Percentiles rank a stretch among this genome's conserved stretches.
Evolutionary conservation across 2,888 invertebrate species (phyloP).

Genomic region (Dromius quadrimaculatus): DNA sequence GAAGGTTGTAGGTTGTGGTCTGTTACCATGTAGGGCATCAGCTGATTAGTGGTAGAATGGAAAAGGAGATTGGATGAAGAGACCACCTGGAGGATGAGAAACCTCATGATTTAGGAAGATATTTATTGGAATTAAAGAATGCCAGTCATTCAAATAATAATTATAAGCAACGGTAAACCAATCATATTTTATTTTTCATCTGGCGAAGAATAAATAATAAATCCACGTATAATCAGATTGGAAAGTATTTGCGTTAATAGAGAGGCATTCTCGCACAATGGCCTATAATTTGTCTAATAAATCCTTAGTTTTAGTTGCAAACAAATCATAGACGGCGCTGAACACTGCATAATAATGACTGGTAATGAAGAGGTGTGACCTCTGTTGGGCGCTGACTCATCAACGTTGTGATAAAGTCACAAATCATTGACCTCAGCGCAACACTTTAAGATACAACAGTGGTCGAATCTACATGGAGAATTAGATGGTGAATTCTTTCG

Average conservation of each 20-base stretch:
- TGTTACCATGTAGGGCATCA: constrained; percentile 7
- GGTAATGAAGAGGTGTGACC: constrained; percentile 36
- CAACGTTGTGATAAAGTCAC: constrained; percentile 4
- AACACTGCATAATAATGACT: constrained; percentile 30
- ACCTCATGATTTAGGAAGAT: no score
- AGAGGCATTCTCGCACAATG: constrained; percentile 30
- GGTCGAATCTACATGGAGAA: no score
- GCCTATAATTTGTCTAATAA: constrained; percentile 39
- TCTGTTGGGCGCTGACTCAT: constrained; percentile 12
- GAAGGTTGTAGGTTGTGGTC: not conserved
- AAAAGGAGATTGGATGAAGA: not conserved
- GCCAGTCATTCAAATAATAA: no score
- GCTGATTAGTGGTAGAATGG: not conserved
- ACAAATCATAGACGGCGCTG: constrained; percentile 23
- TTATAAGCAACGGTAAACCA: no score
- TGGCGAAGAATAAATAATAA: no score
- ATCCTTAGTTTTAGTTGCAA: constrained; percentile 37
- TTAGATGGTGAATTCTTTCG: no score
- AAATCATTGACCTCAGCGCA: constrained; percentile 28
- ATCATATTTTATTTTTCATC: no score
- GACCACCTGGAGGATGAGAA: not conserved
- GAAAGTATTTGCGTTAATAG: constrained; percentile 17
- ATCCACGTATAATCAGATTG: no score
- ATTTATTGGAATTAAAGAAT: no score
- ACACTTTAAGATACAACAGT: not conserved